Evolutionary conservation across 1,140 invertebrate species (phyloP), one percentile per base, ranked within the genome.

Genomic region (Drosophila kohkoa): DNA sequence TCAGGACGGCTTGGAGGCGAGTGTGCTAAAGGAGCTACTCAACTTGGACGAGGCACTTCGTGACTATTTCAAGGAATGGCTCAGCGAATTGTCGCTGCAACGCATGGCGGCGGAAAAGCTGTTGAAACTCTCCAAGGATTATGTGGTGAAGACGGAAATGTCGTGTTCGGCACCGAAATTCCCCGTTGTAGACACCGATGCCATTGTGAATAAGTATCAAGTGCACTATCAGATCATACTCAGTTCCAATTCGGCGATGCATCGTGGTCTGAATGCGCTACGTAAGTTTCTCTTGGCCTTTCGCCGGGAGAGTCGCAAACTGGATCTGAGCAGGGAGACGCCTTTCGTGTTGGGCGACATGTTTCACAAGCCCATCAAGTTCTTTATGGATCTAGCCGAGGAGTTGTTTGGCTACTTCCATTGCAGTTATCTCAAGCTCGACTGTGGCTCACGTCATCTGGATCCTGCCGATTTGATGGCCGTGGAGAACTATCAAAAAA

Each of bases 311-410:
- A 77, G 62, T 35, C 7, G 8, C 0, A 48, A 60, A 4, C 7
- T 92, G 54, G 30, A 92, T 32, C 6, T 72, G 35, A 41, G 20
- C 0, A 25, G 55, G 1, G 59, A 81, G 15, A 72, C 65, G 0
- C 55, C 79, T 0, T 73, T 92, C 2, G 68, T 89, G 1, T 1
- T 55, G 30, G 90, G 90, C 25, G 90, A 92, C 15, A 38, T 71
- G 0, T 89, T 83, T 2, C 90, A 92, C 59, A 90, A 91, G 49
- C 90, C 90, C 1, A 78, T 92, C 28, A 38, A 62, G 28, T 92
- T 87, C 65, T 92, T 80, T 11, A 75, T 92, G 0, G 74, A 81
- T 1, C 45, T 92, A 32, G 71, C 77, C 13, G 77, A 89, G 5
- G 87, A 92, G 32, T 3, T 91, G 7, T 92, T 92, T 16, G 73